A percentile compares a stretch with the other conserved stretches of the same genome.
Conservation (phyloP, 1,140 invertebrate species). For the Medauroidea extradentata region DNA sequence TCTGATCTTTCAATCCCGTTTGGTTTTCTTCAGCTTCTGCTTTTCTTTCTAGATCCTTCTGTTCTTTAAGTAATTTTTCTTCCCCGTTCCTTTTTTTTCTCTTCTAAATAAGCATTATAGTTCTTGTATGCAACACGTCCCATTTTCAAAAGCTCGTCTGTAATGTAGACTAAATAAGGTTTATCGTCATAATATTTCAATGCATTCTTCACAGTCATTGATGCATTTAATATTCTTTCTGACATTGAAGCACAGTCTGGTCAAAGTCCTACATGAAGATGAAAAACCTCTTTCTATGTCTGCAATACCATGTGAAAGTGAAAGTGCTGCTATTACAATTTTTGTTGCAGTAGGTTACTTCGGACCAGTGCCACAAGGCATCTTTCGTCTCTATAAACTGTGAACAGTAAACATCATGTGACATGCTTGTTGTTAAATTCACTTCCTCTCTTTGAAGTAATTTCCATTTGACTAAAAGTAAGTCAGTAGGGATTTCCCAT, state of each 20-base stretch:
- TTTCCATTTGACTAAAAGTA: no score
- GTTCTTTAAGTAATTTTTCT: neutral
- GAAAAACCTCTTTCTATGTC: conserved; percentile 14
- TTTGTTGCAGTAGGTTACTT: conserved; percentile 1
- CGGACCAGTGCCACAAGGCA: neutral
- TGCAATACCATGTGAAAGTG: conserved; percentile 5
- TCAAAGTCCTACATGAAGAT: neutral
- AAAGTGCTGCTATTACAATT: conserved; percentile 8
- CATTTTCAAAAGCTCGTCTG: neutral
- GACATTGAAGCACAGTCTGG: neutral
- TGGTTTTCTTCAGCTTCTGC: no score
- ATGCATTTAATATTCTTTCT: conserved; percentile 5
- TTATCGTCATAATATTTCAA: neutral
- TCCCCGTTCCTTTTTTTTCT: neutral
- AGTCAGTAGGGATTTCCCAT: no score
- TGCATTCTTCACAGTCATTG: neutral
- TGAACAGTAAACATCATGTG: no score
- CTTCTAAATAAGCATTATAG: neutral
- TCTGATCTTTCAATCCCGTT: no score
- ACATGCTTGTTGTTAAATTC: no score
- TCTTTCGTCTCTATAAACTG: no score
- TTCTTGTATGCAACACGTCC: neutral
- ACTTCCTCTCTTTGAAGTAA: no score
- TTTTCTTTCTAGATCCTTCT: no score
- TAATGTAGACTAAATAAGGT: neutral